These are phyloP conservation scores for Monopterus albus DNA, from an alignment of 2,113 vertebrate species.

Conservation along the genomic window DNA sequence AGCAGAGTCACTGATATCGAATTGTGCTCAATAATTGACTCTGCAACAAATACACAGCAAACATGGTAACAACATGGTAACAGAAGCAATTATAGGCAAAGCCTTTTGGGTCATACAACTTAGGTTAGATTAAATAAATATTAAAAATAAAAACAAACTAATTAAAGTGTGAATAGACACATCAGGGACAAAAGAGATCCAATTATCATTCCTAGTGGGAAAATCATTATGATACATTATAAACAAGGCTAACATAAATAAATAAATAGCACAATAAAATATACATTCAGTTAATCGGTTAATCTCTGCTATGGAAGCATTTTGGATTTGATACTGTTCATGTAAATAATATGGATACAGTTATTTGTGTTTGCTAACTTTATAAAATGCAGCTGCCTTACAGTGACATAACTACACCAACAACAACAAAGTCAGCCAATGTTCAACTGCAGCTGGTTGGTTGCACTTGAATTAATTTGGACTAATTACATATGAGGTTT, in stretches of 20 bases:
- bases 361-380: too few relatives aligned
- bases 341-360: too few relatives aligned
- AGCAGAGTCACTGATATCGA: background rate
- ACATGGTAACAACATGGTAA: background rate
- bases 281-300: too few relatives aligned
- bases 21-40: background rate
- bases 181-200: background rate
- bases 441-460: background rate
- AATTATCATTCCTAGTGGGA: background rate
- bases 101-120: too few relatives aligned
- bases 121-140: too few relatives aligned
- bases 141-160: too few relatives aligned
- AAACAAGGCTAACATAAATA: background rate
- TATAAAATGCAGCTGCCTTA: too few relatives aligned
- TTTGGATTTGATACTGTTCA: background rate
- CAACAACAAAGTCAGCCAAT: too few relatives aligned
- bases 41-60: background rate
- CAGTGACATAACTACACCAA: too few relatives aligned
- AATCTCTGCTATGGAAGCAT: background rate
- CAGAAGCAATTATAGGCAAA: background rate
- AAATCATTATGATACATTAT: background rate
- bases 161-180: background rate
- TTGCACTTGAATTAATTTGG: background rate
- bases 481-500: background rate
- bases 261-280: too few relatives aligned